Percentiles rank a stretch among this genome's conserved stretches.
Evolutionary conservation across 2,888 invertebrate species (phyloP).

Genomic region (Cynaeus angustus): DNA sequence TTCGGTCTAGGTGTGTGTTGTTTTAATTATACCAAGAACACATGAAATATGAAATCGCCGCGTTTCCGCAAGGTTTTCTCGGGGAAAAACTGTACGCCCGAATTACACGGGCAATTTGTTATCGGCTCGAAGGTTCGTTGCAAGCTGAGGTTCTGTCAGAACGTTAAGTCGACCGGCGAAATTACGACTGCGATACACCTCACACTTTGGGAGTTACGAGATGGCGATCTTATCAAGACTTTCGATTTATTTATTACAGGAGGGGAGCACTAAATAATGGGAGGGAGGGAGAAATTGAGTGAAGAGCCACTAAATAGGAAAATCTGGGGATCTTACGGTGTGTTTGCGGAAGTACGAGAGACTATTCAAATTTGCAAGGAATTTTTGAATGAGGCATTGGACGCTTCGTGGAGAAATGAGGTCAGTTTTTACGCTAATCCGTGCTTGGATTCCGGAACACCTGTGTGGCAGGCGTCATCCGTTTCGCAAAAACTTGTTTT

Average conservation of each 20-base stretch:
- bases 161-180: slow-evolving; percentile 51
- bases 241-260: slow-evolving; percentile 56
- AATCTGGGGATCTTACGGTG: too few species aligned
- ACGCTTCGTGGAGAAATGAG: too few species aligned
- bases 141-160: slow-evolving; percentile 46
- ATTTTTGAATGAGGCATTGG: too few species aligned
- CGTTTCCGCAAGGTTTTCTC: slow-evolving; percentile 21
- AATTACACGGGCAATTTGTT: slow-evolving; percentile 54
- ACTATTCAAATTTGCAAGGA: too few species aligned
- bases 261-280: slow-evolving; percentile 15
- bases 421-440: too few species aligned
- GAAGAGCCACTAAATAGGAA: too few species aligned
- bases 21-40: slow-evolving; percentile 7
- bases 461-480: too few species aligned
- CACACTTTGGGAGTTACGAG: slow-evolving; percentile 49
- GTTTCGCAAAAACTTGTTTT: too few species aligned
- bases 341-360: too few species aligned
- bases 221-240: slow-evolving; percentile 55
- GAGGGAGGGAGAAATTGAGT: neutral
- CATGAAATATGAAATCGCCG: slow-evolving; percentile 19
- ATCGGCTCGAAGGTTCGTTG: slow-evolving; percentile 47
- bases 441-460: too few species aligned
- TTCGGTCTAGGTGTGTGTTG: slow-evolving; percentile 2
- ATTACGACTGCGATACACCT: slow-evolving; percentile 47
- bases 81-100: slow-evolving; percentile 44